Conservation (phyloP, 2,888 invertebrate species). For the Pyrrhosoma nymphula region DNA sequence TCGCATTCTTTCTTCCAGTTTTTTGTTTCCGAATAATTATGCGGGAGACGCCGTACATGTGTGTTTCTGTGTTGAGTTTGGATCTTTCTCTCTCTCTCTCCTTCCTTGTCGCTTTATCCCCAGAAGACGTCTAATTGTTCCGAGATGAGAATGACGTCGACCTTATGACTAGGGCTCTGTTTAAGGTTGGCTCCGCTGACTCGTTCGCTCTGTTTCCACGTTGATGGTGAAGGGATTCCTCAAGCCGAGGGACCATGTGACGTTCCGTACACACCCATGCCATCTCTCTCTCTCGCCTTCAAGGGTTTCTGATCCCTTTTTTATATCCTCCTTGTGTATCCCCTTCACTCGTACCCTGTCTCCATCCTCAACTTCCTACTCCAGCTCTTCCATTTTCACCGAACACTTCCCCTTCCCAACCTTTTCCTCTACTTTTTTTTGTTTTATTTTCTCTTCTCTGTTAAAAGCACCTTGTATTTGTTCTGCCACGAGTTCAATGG, state of each 20-base stretch:
- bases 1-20: neutral
- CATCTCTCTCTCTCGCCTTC: neutral
- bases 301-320: conserved; percentile 3
- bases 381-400: neutral
- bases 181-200: neutral
- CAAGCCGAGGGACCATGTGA: neutral
- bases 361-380: neutral
- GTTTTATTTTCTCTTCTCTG: neutral
- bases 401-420: neutral
- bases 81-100: neutral
- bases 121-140: neutral
- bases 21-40: conserved; percentile 15
- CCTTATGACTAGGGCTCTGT: neutral
- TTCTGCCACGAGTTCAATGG: conserved; percentile 22
- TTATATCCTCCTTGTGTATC: neutral
- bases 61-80: neutral
- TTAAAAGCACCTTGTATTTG: conserved; percentile 27
- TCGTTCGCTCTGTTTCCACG: neutral
- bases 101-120: neutral
- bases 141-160: conserved; percentile 37
- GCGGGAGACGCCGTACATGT: neutral
- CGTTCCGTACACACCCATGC: neutral
- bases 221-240: neutral
- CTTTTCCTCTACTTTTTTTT: neutral
- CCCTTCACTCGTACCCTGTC: neutral